Evolutionary conservation across 2,888 invertebrate genomes (phyloP), one percentile per base, ranked within the genome.

Genomic region (Hermaeophaga mercurialis): DNA sequence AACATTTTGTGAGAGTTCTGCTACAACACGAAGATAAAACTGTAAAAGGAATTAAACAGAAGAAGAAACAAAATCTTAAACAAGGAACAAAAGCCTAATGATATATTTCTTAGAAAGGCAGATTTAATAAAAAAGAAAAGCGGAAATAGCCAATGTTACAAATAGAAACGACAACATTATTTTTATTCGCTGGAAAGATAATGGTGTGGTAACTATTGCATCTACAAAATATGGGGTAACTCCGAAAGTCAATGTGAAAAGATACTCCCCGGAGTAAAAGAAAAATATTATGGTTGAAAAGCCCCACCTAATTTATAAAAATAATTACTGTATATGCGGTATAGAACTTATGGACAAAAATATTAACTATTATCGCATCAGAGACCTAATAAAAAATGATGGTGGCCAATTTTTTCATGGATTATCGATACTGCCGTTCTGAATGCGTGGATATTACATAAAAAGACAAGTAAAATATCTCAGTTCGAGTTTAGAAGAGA

Each of bases 281-380:
- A 38, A 46, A 46, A 46, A 33, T 19, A 17, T 18, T 14, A 5
- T 12, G 22, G 17, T 19, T 7, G 7, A 33, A 5, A 33, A 17
- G 22, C 19, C 18, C 4, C 12, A 12, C 1, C 11, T 46, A 1
- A 33, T 46, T 11, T 11, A 18, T n/a, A 31, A 11, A 14, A n/a
- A n/a, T n/a, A n/a, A n/a, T n/a, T n/a, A n/a, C n/a, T n/a, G n/a
- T n/a, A n/a, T n/a, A n/a, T n/a, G 14, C 6, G 46, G 19, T 18
- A 46, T 12, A 11, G 34, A 46, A 18, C 12, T 9, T 6, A 46
- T 46, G 19, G 34, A 46, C n/a, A 18, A 34, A 19, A 46, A 46
- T 12, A 46, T 14, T 0, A 33, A 33, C 14, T 31, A 2, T 18
- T 34, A 46, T 31, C 14, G 17, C 28, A 31, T 1, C 11, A 24